Evolutionary conservation across 2,797 vertebrate species (phyloP).

Genomic region (Caiman crocodilus): DNA sequence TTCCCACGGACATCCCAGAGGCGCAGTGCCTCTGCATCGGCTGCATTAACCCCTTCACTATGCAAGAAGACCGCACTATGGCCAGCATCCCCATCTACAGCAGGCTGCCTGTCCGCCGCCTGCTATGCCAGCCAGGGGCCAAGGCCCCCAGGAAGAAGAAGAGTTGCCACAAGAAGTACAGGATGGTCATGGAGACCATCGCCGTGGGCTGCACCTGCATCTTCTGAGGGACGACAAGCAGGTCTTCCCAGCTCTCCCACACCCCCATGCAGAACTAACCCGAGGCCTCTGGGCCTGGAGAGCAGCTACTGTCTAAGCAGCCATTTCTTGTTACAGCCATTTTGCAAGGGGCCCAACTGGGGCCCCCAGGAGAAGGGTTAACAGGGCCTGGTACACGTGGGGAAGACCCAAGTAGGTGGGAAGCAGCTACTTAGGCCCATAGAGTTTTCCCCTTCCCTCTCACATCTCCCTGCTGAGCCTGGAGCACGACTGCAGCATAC

Average conservation of each 20-base stretch:
- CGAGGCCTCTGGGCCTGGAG: background rate
- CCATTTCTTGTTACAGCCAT: background rate
- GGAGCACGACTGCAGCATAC: background rate
- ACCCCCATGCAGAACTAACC: background rate
- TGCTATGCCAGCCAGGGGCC: constrained; percentile 76
- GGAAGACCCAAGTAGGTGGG: background rate
- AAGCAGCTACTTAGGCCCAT: background rate
- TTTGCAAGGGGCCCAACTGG: background rate
- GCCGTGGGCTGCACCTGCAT: constrained; percentile 90
- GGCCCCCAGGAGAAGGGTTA: rapidly evolving
- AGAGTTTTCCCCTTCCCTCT: background rate
- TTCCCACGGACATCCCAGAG: constrained; percentile 86
- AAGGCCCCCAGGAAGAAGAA: constrained; percentile 52
- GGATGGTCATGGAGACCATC: constrained; percentile 87
- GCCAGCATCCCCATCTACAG: constrained; percentile 89
- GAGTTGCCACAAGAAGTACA: constrained; percentile 76
- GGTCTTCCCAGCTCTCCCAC: background rate
- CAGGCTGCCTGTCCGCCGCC: constrained; percentile 86
- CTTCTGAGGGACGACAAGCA: constrained; percentile 70
- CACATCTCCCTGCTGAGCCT: background rate
- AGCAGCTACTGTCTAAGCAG: background rate
- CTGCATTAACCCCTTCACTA: constrained; percentile 90
- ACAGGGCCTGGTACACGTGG: background rate
- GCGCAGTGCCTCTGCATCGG: constrained; percentile 85
- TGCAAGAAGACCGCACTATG: constrained; percentile 90